These are phyloP conservation scores for Drosophila murphyi DNA, from an alignment of 1,140 invertebrate species.

Conservation along the genomic window DNA sequence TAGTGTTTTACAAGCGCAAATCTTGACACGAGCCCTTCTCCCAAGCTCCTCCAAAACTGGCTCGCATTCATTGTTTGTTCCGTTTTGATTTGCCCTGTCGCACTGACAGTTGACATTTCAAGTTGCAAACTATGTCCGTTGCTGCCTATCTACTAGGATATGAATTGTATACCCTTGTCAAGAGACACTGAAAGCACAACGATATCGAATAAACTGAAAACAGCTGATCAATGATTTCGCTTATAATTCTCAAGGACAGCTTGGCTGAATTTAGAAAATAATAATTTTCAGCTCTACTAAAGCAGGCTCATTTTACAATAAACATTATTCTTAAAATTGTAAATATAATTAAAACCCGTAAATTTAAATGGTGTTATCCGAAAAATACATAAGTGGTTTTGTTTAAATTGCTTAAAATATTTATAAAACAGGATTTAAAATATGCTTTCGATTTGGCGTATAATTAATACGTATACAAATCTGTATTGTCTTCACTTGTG, in stretches of 20 bases:
- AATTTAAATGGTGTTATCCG: too few relatives aligned
- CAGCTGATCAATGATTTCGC: neutral
- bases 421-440: too few relatives aligned
- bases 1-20: constrained; percentile 76
- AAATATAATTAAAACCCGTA: too few relatives aligned
- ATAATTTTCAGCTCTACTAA: too few relatives aligned
- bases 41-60: constrained; percentile 20
- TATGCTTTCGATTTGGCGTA: too few relatives aligned
- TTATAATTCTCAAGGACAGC: neutral
- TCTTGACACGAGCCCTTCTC: constrained; percentile 54
- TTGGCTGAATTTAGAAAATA: neutral
- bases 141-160: constrained; percentile 40
- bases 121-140: constrained; percentile 58
- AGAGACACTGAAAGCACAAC: constrained; percentile 8
- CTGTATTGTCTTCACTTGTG: too few relatives aligned
- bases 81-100: constrained; percentile 68
- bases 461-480: too few relatives aligned
- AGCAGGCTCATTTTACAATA: too few relatives aligned
- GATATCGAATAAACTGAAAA: constrained; percentile 7
- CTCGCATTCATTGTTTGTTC: constrained; percentile 61
- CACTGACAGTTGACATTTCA: constrained; percentile 73
- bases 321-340: too few relatives aligned
- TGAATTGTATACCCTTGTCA: constrained; percentile 48
- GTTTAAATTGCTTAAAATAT: too few relatives aligned
- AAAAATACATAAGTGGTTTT: too few relatives aligned